A percentile compares a stretch with the other conserved stretches of the same genome.
Conservation (phyloP, 2,113 vertebrate species). For the Herpailurus yagouaroundi region DNA sequence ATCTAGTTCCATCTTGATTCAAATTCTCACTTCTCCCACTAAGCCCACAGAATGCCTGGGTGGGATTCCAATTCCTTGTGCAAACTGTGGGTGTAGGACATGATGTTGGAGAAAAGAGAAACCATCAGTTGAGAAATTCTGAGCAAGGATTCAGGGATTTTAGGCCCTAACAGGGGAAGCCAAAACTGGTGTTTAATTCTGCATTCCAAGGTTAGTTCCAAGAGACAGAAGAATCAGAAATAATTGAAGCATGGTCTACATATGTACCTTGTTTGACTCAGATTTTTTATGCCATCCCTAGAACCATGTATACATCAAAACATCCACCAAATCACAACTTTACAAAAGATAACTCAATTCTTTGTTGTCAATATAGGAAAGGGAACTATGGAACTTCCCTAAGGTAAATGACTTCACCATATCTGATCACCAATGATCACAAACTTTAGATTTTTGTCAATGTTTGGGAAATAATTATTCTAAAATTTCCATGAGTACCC, state of each 20-base stretch:
- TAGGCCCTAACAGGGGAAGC: neutral
- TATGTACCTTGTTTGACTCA: neutral
- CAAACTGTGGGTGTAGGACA: neutral
- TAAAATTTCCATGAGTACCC: neutral
- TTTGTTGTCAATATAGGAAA: neutral
- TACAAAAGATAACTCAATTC: neutral
- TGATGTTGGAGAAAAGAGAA: conserved; percentile 1
- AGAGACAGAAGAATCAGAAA: neutral
- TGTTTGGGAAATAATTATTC: conserved; percentile 9
- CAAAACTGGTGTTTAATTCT: conserved; percentile 11
- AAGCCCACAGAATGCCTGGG: neutral
- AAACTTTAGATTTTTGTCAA: neutral
- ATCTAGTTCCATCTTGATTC: conserved; percentile 21
- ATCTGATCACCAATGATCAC: neutral
- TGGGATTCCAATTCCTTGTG: neutral
- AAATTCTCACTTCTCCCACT: conserved; percentile 34
- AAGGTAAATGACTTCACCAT: conserved; percentile 38
- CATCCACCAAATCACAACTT: neutral
- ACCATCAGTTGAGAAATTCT: conserved; percentile 5
- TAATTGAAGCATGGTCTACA: neutral
- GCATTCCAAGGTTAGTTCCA: neutral
- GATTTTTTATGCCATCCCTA: neutral
- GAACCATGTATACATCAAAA: neutral
- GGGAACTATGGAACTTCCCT: conserved; percentile 17
- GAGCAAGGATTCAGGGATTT: neutral